Base-by-base conservation (phyloP, 2,797 vertebrate genomes). In the Emys orbicularis region DNA sequence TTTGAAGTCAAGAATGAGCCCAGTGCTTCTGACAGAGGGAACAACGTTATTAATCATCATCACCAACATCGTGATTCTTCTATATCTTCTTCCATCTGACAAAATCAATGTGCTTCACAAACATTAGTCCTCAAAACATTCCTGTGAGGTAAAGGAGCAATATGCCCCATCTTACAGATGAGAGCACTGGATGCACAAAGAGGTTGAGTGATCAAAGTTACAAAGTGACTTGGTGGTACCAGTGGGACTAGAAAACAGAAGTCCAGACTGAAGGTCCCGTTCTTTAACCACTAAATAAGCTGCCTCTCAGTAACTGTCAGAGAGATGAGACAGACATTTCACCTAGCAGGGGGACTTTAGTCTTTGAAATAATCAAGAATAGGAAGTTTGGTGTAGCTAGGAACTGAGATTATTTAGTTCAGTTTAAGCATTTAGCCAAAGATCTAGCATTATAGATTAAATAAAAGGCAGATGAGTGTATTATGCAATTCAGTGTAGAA, bases 1-100 rank as follows among this genome's bases (percentile, higher is more conserved):
- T 94, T 92, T 83, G 41, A 94, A 94, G 94, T 94, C 95, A 95
- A 94, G 93, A 96, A 94, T 81, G 92, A 95, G 88, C 41, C 79
- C 77, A 88, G 81, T 72, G 12, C 10, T 57, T 57, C 44, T 52
- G 76, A 59, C 29, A 59, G 3, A 27, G 50, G 89, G 96, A 95
- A 83, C 2, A 8, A 95, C 96, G 5, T 72, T 53, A 68, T 94
- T 65, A 92, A 93, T 53, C 52, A 82, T 89, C 83, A 12, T 12
- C 41, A 85, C 90, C 57, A 37, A 18, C 72, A 27, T 37, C 16
- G 59, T 1, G 61, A 3, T 86, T 50, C 88, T 92, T 92, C 83
- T 90, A 52, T 19, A 94, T 6, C 11, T 90, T 88, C 88, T 89
- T 89, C 56, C n/a, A 0, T 44, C 68, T 86, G 92, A 65, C 10